phyloP scores from a whole-genome alignment of 1,140 invertebrate genomes.

The Drosophila lini region DNA sequence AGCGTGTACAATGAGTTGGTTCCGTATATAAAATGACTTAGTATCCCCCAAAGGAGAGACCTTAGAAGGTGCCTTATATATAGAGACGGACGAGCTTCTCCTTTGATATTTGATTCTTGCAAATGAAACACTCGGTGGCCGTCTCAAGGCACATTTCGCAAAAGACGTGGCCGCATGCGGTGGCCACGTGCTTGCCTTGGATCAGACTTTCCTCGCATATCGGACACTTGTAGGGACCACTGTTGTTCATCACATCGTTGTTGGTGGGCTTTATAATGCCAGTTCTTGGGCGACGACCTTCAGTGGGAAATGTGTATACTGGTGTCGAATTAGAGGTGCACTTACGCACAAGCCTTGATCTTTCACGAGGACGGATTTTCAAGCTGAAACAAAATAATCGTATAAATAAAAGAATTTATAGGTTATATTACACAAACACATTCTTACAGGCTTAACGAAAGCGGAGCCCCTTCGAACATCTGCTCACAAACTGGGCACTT shows the following conservation, averaged over 20 bases:
- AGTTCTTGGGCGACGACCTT: not conserved
- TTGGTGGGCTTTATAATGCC: not conserved
- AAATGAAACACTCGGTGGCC: too few relatives aligned
- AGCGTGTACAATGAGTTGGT: conserved; percentile 6
- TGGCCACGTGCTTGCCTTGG: not conserved
- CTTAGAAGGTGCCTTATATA: too few relatives aligned
- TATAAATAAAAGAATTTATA: not conserved
- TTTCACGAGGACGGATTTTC: not conserved
- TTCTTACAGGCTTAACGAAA: not conserved
- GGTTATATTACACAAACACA: not conserved
- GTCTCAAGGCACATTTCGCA: too few relatives aligned
- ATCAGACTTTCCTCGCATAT: not conserved
- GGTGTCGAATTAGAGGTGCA: not conserved
- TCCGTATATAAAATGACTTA: not conserved
- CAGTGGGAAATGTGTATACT: not conserved
- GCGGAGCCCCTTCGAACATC: fast-evolving
- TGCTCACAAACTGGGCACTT: not conserved
- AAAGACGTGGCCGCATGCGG: not conserved
- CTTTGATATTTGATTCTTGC: too few relatives aligned
- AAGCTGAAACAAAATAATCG: not conserved
- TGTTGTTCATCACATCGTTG: not conserved
- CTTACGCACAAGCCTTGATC: not conserved
- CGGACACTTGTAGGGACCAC: not conserved
- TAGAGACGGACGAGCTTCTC: not conserved
- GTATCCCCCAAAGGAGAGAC: too few relatives aligned